Conservation (phyloP, 1,140 invertebrate species). For the Zelostemma sp. region DNA sequence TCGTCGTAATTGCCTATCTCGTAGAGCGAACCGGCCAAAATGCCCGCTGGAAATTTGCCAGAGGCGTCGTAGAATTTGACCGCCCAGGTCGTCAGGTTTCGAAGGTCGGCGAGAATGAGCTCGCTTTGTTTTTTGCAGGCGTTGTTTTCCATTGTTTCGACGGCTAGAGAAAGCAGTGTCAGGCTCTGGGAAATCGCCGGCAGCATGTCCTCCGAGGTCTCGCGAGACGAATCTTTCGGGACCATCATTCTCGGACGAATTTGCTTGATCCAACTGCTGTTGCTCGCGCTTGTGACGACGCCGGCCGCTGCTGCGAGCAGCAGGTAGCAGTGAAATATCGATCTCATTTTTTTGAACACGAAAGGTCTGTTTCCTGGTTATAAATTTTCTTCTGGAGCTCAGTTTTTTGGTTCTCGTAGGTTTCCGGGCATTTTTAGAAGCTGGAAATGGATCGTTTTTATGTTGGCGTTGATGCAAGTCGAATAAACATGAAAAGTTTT, state of each 20-base stretch:
- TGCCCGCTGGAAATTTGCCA: conserved; percentile 74
- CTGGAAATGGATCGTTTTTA: too few species aligned
- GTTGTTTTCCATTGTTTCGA: conserved; percentile 63
- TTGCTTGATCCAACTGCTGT: conserved; percentile 1
- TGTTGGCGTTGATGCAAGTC: too few species aligned
- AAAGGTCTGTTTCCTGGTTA: too few species aligned
- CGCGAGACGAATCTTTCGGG: conserved; percentile 11
- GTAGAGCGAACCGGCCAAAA: conserved; percentile 74
- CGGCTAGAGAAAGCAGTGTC: conserved; percentile 57
- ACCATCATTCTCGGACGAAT: conserved; percentile 6
- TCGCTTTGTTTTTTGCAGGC: conserved; percentile 69
- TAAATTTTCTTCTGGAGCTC: too few species aligned
- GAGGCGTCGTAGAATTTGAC: conserved; percentile 77
- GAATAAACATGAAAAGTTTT: too few species aligned
- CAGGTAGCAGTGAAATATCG: background rate
- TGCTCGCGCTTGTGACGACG: background rate
- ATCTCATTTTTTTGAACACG: background rate
- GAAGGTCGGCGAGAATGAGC: conserved; percentile 66
- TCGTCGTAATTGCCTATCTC: conserved; percentile 80
- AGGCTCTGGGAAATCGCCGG: conserved; percentile 37
- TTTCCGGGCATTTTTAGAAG: too few species aligned
- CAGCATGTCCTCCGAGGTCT: conserved; percentile 24
- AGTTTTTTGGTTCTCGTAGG: too few species aligned
- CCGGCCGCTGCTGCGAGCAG: too few species aligned
- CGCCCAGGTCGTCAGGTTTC: conserved; percentile 71